phyloP scores from a whole-genome alignment of 2,113 vertebrate genomes.

The Pheucticus melanocephalus region DNA sequence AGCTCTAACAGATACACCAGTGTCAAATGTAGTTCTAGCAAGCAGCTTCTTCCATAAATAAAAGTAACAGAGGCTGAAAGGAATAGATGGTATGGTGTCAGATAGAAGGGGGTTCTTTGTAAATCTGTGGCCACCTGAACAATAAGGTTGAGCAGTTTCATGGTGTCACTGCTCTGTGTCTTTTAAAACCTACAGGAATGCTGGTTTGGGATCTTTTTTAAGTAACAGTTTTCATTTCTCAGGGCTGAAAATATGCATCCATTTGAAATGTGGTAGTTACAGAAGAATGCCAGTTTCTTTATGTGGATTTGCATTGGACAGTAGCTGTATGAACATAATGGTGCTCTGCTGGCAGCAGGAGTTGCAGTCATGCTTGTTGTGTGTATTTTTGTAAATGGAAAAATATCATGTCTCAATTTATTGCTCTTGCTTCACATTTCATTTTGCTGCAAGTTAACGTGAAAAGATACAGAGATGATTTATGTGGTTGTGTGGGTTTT shows the following conservation, averaged over 20 bases:
- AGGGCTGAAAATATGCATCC: background rate
- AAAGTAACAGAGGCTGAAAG: constrained; percentile 18
- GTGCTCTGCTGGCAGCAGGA: background rate
- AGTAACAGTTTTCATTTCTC: background rate
- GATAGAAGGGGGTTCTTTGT: background rate
- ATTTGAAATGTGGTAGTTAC: background rate
- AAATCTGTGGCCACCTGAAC: background rate
- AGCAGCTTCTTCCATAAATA: constrained; percentile 28
- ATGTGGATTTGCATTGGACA: background rate
- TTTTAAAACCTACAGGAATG: background rate
- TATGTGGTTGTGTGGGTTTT: background rate
- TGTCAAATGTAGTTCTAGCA: constrained; percentile 1
- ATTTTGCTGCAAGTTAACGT: background rate
- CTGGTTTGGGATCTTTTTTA: background rate
- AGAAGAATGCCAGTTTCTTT: background rate
- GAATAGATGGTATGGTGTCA: background rate
- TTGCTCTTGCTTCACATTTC: background rate
- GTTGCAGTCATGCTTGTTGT: background rate
- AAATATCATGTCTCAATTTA: background rate
- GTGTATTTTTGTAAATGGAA: background rate
- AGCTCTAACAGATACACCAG: constrained; percentile 16
- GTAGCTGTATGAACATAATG: background rate
- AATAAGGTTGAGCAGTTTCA: background rate
- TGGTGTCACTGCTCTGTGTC: background rate
- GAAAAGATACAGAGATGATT: background rate